These are phyloP conservation scores for Alcedo quadribrachys DNA, from an alignment of 2,797 vertebrate species.

Conservation along the genomic window DNA sequence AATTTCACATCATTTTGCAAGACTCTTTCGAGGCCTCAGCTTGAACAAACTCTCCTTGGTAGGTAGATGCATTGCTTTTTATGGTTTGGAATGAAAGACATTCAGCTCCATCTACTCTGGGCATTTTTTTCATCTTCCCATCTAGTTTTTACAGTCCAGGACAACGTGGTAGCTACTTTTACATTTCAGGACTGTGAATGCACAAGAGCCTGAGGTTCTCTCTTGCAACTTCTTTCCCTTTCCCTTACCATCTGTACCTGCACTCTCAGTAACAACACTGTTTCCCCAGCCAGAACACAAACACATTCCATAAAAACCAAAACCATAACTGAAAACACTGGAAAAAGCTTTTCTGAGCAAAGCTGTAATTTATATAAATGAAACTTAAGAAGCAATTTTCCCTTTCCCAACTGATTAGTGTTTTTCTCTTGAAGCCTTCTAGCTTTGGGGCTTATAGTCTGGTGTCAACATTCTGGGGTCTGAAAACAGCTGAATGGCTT, in stretches of 20 bases:
- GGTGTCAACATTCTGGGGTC: conserved; percentile 15
- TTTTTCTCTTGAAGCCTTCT: conserved; percentile 25
- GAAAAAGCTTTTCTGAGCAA: neutral
- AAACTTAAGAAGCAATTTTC: conserved; percentile 14
- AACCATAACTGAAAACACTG: neutral
- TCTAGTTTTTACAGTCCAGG: neutral
- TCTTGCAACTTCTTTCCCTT: neutral
- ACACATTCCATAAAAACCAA: neutral
- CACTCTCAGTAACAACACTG: neutral
- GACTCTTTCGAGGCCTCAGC: neutral
- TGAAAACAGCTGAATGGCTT: neutral
- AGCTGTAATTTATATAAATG: conserved; percentile 25
- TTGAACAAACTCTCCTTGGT: neutral
- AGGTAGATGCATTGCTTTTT: neutral
- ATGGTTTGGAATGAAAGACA: conserved; percentile 7
- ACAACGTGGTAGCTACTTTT: neutral
- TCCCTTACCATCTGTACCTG: neutral
- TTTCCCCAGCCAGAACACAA: conserved; percentile 14
- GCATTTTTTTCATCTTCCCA: conserved; percentile 14
- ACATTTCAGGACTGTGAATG: neutral
- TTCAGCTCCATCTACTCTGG: neutral
- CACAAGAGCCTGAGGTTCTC: neutral
- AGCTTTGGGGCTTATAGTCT: conserved; percentile 9
- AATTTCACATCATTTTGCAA: neutral
- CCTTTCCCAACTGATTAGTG: neutral